A percentile compares a stretch with the other conserved stretches of the same genome.
These are phyloP conservation scores for Zalophus californianus DNA, from an alignment of 2,797 vertebrate genomes.

Conservation along the genomic window DNA sequence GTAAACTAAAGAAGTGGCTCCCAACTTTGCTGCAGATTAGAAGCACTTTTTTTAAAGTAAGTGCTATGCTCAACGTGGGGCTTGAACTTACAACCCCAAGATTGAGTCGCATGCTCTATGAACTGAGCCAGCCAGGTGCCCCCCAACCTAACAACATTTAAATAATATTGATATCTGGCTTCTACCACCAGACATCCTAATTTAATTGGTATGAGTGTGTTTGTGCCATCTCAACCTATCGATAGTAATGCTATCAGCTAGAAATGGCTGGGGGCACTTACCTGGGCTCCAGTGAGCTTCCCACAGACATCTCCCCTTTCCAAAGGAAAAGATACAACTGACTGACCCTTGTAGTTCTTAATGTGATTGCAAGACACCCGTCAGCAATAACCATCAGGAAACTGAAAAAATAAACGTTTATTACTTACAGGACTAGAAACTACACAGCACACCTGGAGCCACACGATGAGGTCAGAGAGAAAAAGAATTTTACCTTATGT, in stretches of 20 bases:
- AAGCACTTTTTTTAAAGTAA: neutral
- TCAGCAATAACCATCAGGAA: neutral
- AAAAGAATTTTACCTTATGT: too few species aligned
- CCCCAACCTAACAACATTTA: neutral
- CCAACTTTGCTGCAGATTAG: neutral
- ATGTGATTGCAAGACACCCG: neutral
- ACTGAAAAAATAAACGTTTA: neutral
- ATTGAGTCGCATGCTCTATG: neutral
- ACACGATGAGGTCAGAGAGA: too few species aligned
- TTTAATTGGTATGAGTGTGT: neutral
- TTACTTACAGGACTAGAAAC: neutral
- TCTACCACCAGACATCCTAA: neutral
- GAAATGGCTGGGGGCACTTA: neutral
- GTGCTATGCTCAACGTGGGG: neutral
- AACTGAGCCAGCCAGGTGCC: neutral
- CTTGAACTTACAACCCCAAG: neutral
- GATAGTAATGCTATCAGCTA: neutral
- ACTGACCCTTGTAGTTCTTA: neutral
- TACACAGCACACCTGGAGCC: too few species aligned
- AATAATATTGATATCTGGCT: neutral
- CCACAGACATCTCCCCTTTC: neutral
- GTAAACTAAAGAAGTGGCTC: conserved; percentile 23
- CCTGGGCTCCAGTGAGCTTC: neutral
- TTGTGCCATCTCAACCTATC: neutral
- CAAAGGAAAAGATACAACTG: neutral